Conservation (phyloP, 2,113 vertebrate genomes). For the Rhodinocichla rosea region DNA sequence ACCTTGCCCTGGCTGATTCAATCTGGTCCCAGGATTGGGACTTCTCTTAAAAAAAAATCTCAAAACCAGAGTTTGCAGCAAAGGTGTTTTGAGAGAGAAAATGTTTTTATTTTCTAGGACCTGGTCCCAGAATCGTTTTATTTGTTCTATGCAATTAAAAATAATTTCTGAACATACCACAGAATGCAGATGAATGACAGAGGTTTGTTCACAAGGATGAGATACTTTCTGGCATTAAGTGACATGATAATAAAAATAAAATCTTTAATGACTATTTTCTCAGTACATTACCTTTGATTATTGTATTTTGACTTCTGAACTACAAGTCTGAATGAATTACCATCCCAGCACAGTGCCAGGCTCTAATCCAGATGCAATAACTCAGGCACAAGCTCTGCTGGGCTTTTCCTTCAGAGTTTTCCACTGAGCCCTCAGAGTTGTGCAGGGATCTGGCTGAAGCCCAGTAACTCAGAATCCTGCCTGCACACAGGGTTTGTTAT, state of each 20-base stretch:
- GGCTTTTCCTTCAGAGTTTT: neutral
- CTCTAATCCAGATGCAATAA: neutral
- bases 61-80: neutral
- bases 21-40: neutral
- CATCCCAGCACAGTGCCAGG: neutral
- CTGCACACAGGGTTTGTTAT: neutral
- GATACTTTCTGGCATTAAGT: neutral
- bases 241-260: neutral
- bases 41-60: neutral
- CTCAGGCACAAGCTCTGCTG: neutral
- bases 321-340: neutral
- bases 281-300: neutral
- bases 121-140: neutral
- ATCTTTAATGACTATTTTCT: neutral
- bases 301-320: neutral
- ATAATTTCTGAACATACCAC: neutral
- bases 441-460: neutral
- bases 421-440: neutral
- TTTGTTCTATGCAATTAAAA: neutral
- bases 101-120: neutral
- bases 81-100: neutral
- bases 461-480: neutral
- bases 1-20: neutral
- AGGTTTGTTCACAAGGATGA: neutral
- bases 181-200: neutral